Evolutionary conservation across 1,140 invertebrate species (phyloP).

Genomic region (Ostrea denselamellosa): DNA sequence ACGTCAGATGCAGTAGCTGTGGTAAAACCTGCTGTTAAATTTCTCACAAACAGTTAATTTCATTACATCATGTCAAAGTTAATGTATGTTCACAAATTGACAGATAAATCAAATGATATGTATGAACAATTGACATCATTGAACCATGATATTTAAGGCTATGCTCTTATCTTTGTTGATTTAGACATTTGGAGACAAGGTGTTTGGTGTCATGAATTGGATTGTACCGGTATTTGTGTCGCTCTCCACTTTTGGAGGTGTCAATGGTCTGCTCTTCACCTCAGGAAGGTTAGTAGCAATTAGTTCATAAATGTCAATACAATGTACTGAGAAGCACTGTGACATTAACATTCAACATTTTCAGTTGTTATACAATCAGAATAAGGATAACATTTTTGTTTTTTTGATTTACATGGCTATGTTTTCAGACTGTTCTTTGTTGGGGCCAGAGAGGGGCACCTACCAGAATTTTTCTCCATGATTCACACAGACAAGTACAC

Average conservation of each 20-base stretch:
- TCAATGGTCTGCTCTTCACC: conserved; percentile 98
- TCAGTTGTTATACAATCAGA: no score
- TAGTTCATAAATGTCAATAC: background rate
- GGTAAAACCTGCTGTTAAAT: conserved; percentile 69
- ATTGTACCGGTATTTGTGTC: conserved; percentile 99
- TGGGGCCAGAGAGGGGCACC: conserved; percentile 96
- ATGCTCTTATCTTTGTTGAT: conserved; percentile 45
- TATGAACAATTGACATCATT: background rate
- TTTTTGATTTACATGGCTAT: background rate
- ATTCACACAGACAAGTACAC: conserved; percentile 92
- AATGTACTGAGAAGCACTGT: background rate
- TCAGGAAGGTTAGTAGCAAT: conserved; percentile 84
- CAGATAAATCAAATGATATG: no score
- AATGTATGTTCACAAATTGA: no score
- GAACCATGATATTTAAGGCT: background rate
- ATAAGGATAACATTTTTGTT: background rate
- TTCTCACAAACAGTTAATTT: background rate
- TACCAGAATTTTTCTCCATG: conserved; percentile 97
- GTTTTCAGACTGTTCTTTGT: conserved; percentile 92
- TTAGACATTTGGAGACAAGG: conserved; percentile 92
- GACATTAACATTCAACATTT: background rate
- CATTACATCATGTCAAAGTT: no score
- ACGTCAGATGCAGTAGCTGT: conserved; percentile 80
- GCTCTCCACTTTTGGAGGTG: conserved; percentile 97
- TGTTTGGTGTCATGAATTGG: conserved; percentile 95